phyloP scores from a whole-genome alignment of 2,888 invertebrate species.

The Itoplectis maculator region DNA sequence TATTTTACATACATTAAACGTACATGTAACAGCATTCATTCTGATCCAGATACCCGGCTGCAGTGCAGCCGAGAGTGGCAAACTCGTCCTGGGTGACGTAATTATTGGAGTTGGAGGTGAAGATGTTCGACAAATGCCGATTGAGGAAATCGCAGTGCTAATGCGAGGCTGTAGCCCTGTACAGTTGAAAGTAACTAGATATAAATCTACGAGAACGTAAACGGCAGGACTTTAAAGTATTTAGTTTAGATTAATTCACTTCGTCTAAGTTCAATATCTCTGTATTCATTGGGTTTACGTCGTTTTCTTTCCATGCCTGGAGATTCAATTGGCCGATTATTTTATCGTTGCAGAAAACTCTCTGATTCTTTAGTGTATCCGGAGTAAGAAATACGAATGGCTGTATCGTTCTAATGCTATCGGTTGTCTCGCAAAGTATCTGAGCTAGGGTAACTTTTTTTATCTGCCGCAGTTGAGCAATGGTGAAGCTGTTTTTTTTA shows the following conservation, averaged over 20 bases:
- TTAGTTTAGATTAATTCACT: slow-evolving; percentile 4
- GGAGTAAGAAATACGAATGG: slow-evolving; percentile 89
- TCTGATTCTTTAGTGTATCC: slow-evolving; percentile 87
- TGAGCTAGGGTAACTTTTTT: slow-evolving; percentile 90
- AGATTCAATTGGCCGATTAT: slow-evolving; percentile 87
- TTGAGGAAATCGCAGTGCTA: slow-evolving; percentile 94
- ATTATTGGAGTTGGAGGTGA: slow-evolving; percentile 95
- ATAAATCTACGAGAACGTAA: slow-evolving; percentile 87
- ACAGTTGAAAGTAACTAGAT: slow-evolving; percentile 93
- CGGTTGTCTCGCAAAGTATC: slow-evolving; percentile 89
- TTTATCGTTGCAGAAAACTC: slow-evolving; percentile 87
- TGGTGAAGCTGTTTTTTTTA: slow-evolving; percentile 90
- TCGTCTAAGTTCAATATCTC: background rate
- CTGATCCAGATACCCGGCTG: slow-evolving; percentile 92
- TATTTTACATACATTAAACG: background rate
- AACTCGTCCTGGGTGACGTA: slow-evolving; percentile 96
- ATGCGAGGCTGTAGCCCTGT: slow-evolving; percentile 95
- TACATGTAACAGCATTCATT: background rate
- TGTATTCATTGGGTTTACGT: slow-evolving; percentile 17
- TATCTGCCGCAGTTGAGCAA: slow-evolving; percentile 91
- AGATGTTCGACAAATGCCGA: slow-evolving; percentile 90
- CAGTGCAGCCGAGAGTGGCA: slow-evolving; percentile 94
- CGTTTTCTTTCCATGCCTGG: slow-evolving; percentile 87
- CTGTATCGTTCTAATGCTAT: slow-evolving; percentile 88
- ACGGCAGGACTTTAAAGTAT: background rate